A percentile compares a stretch with the other conserved stretches of the same genome.
Evolutionary conservation across 2,888 invertebrate species (phyloP).

Genomic region (Drosophila tripunctata): DNA sequence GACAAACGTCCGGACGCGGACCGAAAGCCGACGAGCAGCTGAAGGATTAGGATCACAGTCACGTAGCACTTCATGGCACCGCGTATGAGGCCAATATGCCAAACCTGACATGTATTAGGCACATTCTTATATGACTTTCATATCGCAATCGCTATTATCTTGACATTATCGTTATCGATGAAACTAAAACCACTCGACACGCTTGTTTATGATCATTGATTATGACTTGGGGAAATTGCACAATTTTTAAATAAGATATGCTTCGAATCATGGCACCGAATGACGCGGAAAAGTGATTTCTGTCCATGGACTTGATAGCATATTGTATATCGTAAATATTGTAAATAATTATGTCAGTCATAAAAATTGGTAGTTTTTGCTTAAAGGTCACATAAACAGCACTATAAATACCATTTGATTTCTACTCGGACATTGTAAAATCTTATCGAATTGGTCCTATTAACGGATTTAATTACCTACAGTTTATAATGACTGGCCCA

Average conservation of each 20-base stretch:
- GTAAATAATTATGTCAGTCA: not conserved
- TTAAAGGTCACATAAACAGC: not conserved
- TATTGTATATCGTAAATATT: not conserved
- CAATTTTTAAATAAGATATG: not conserved
- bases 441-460: slow-evolving; percentile 1
- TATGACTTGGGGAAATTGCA: not conserved
- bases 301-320: not conserved
- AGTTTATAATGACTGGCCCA: not conserved
- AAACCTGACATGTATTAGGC: not conserved
- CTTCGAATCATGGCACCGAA: not conserved
- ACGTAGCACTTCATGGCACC: slow-evolving; percentile 53
- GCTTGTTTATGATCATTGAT: slow-evolving; percentile 30
- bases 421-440: not conserved
- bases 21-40: slow-evolving; percentile 41
- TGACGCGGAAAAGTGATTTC: not conserved
- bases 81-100: slow-evolving; percentile 30
- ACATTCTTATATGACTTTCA: slow-evolving; percentile 48
- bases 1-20: slow-evolving; percentile 19
- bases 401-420: not conserved
- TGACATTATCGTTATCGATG: slow-evolving; percentile 26
- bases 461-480: slow-evolving; percentile 8
- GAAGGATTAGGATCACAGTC: slow-evolving; percentile 40
- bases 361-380: too few species aligned
- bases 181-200: not conserved
- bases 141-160: slow-evolving; percentile 18